phyloP scores from a whole-genome alignment of 2,113 vertebrate genomes.

The Chamaea fasciata region DNA sequence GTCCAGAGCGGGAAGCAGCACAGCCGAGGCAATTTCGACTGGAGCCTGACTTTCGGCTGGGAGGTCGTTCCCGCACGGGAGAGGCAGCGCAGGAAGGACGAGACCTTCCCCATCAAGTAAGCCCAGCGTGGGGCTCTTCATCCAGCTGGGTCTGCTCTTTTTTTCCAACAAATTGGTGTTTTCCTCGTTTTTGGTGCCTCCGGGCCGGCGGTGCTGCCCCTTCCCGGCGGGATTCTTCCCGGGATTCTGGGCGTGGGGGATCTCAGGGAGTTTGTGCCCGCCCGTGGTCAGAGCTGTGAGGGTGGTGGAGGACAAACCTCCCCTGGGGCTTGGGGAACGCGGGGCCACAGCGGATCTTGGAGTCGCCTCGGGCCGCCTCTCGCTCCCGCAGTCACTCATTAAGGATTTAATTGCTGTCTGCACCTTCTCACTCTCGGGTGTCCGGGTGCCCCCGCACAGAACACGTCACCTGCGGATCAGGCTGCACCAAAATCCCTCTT shows the following conservation, averaged over 20 bases:
- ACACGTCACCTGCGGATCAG: accelerated
- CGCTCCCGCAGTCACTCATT: neutral
- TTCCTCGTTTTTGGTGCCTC: neutral
- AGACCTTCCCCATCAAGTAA: neutral
- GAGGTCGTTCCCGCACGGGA: slow-evolving; percentile 79
- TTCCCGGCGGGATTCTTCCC: accelerated
- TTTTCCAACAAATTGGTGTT: neutral
- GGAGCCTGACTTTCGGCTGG: slow-evolving; percentile 93
- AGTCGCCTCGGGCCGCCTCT: neutral
- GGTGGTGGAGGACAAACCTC: neutral
- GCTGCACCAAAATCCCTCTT: accelerated
- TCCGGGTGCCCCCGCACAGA: neutral
- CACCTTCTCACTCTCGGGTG: neutral
- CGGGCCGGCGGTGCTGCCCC: accelerated
- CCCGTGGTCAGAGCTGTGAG: accelerated
- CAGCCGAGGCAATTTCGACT: slow-evolving; percentile 95
- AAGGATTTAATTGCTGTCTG: neutral
- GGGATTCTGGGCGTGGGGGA: neutral
- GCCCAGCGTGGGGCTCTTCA: accelerated
- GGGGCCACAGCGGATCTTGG: too few relatives aligned
- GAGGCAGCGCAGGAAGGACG: slow-evolving; percentile 81
- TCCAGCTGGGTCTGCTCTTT: neutral
- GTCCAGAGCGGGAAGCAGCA: slow-evolving; percentile 73
- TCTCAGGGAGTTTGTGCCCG: accelerated
- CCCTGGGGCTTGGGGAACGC: accelerated